Conservation (phyloP, 1,140 invertebrate genomes). For the Lordiphosa collinella region DNA sequence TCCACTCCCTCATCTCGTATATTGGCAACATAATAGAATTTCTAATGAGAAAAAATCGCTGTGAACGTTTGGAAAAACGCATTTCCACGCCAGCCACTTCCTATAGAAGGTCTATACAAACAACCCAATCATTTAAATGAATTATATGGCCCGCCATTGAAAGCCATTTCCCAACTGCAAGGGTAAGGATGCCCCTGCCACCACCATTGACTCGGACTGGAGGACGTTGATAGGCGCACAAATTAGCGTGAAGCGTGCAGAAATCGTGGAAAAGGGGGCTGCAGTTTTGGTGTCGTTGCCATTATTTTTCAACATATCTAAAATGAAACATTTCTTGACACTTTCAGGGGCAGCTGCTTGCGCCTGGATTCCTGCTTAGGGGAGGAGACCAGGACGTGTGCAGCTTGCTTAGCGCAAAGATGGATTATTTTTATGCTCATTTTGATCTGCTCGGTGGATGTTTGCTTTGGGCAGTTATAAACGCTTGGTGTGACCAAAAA, state of each 20-base stretch:
- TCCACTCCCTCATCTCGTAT: slow-evolving; percentile 5
- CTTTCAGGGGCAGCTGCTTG: slow-evolving; percentile 30
- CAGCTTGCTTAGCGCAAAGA: slow-evolving; percentile 73
- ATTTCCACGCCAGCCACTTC: slow-evolving; percentile 49
- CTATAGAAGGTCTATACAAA: slow-evolving; percentile 44
- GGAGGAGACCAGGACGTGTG: slow-evolving; percentile 22
- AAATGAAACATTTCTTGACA: slow-evolving; percentile 78
- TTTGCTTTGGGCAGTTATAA: slow-evolving; percentile 75
- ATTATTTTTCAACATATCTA: slow-evolving; percentile 76
- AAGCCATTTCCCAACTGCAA: not conserved
- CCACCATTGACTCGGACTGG: not conserved
- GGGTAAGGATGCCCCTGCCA: slow-evolving; percentile 14
- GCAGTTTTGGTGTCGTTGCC: slow-evolving; percentile 16
- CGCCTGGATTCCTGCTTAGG: not conserved
- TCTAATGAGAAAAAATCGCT: slow-evolving; percentile 30
- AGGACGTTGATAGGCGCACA: slow-evolving; percentile 62
- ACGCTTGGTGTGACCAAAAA: slow-evolving; percentile 73
- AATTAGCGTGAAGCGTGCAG: slow-evolving; percentile 76
- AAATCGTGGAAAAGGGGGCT: slow-evolving; percentile 60
- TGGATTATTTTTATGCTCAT: slow-evolving; percentile 75
- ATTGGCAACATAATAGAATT: slow-evolving; percentile 14
- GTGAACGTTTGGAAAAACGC: slow-evolving; percentile 53
- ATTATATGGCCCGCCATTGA: slow-evolving; percentile 55
- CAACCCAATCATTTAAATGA: slow-evolving; percentile 74
- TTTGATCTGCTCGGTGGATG: slow-evolving; percentile 78